phyloP scores from a whole-genome alignment of 2,113 vertebrate species.

The Mormyrus iriodes region DNA sequence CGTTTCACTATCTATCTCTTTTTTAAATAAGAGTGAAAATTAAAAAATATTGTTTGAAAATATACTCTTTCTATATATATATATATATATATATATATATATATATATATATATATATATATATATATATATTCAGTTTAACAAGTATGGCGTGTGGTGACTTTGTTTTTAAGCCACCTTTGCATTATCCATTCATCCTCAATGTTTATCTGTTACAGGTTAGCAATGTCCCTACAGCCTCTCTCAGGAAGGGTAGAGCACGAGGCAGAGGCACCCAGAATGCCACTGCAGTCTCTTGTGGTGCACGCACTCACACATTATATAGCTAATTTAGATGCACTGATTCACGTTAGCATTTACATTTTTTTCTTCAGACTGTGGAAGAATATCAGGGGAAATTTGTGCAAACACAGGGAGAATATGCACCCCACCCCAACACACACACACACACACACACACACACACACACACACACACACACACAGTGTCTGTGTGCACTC shows the following conservation, averaged over 20 bases:
- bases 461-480: neutral
- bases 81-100: too few relatives aligned
- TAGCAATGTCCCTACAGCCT: neutral
- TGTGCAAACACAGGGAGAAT: neutral
- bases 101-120: too few relatives aligned
- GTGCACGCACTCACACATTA: neutral
- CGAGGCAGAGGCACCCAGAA: neutral
- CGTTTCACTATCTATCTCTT: too few relatives aligned
- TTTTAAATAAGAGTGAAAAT: too few relatives aligned
- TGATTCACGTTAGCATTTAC: neutral
- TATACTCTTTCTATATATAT: too few relatives aligned
- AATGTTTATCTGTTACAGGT: too few relatives aligned
- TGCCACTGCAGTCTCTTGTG: too few relatives aligned
- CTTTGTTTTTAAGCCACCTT: too few relatives aligned
- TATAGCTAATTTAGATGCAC: neutral
- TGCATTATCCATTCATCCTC: too few relatives aligned
- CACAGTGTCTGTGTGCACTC: neutral
- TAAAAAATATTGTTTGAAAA: too few relatives aligned
- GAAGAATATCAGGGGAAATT: neutral
- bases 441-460: neutral
- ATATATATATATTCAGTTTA: neutral
- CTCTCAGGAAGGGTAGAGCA: neutral
- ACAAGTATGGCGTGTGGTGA: neutral
- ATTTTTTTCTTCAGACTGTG: neutral
- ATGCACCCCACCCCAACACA: neutral